A percentile compares a stretch with the other conserved stretches of the same genome.
Conservation (phyloP, 2,888 invertebrate genomes). For the Agrotis puta region DNA sequence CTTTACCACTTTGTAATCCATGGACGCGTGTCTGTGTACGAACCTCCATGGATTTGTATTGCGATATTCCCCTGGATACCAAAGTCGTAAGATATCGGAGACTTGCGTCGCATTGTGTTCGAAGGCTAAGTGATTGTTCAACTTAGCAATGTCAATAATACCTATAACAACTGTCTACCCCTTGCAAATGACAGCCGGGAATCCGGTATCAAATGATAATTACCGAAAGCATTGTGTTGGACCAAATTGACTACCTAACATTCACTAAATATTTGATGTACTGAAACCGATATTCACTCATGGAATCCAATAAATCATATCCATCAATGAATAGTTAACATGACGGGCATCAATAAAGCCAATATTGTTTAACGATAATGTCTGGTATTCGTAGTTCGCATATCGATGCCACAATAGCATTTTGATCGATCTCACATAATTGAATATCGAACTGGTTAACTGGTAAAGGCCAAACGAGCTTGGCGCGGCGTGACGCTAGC, state of each 20-base stretch:
- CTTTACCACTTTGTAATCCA: no score
- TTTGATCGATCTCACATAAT: slow-evolving; percentile 43
- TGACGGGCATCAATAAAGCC: background rate
- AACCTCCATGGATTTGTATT: no score
- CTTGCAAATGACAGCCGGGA: background rate
- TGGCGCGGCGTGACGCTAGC: background rate
- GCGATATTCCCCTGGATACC: no score
- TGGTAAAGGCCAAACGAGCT: background rate
- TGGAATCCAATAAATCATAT: slow-evolving; percentile 2
- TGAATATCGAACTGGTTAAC: slow-evolving; percentile 11
- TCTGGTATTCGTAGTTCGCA: slow-evolving; percentile 4
- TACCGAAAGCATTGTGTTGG: background rate
- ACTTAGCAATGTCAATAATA: background rate
- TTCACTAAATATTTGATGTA: slow-evolving; percentile 14
- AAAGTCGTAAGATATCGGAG: no score
- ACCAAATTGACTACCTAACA: background rate
- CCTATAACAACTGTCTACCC: background rate
- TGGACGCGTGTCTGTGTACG: no score
- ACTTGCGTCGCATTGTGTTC: no score
- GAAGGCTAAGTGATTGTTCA: no score
- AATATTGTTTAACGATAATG: slow-evolving; percentile 33
- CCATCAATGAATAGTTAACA: slow-evolving; percentile 31
- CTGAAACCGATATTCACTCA: slow-evolving; percentile 13
- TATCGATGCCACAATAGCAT: background rate
- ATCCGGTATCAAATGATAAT: background rate